phyloP scores from a whole-genome alignment of 2,888 invertebrate genomes.

The Holacanthella duospinosa region DNA sequence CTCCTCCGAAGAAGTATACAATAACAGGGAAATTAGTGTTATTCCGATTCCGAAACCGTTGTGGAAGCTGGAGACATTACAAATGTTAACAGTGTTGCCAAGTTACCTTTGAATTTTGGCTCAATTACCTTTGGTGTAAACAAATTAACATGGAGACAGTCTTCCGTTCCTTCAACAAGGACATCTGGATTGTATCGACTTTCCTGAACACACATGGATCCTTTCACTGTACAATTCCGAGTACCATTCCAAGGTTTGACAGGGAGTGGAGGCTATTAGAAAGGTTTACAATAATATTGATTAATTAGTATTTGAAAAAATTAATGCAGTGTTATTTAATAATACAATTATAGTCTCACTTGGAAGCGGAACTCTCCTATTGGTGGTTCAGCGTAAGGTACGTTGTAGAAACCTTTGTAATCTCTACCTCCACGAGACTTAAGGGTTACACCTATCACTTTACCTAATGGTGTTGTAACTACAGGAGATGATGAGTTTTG shows the following conservation, averaged over 20 bases:
- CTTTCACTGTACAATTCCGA: slow-evolving; percentile 1
- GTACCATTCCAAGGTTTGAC: slow-evolving; percentile 4
- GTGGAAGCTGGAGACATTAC: background rate
- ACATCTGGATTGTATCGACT: background rate
- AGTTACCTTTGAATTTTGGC: slow-evolving; percentile 9
- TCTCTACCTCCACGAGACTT: slow-evolving; percentile 4
- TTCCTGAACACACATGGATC: slow-evolving; percentile 7
- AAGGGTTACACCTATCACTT: background rate
- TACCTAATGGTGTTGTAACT: slow-evolving; percentile 1
- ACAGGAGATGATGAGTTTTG: too few species aligned
- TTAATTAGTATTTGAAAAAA: too few species aligned
- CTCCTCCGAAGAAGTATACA: slow-evolving; percentile 10
- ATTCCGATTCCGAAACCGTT: too few species aligned
- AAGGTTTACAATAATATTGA: background rate
- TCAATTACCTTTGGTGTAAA: background rate
- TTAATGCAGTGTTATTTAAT: background rate
- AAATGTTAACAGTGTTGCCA: background rate
- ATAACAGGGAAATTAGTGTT: background rate
- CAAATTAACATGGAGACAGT: slow-evolving; percentile 6
- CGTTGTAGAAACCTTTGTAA: slow-evolving; percentile 10
- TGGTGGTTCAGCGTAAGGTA: slow-evolving; percentile 10
- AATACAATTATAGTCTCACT: background rate
- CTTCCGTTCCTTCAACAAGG: background rate
- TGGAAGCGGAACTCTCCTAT: slow-evolving; percentile 5
- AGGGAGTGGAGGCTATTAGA: slow-evolving; percentile 4